phyloP scores from a whole-genome alignment of 2,888 invertebrate genomes.

The Cryptocheilus praepositus region DNA sequence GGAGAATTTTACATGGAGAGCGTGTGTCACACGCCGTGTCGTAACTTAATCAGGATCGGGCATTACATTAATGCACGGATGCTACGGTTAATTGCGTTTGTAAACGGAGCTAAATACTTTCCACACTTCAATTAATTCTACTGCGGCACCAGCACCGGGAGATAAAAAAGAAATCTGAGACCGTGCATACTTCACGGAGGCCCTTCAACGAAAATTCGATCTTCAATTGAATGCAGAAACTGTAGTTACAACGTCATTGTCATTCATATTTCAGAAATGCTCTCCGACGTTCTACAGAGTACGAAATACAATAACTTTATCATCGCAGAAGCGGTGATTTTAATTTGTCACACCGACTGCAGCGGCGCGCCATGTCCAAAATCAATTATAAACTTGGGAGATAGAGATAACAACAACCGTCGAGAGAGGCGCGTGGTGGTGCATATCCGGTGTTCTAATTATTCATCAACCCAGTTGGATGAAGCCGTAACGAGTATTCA shows the following conservation, averaged over 20 bases:
- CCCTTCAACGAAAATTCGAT: neutral
- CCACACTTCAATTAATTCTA: no score
- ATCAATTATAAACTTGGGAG: constrained; percentile 59
- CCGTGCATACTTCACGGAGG: constrained; percentile 28
- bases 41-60: no score
- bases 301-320: constrained; percentile 49
- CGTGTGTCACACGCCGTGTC: no score
- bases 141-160: neutral
- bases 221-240: neutral
- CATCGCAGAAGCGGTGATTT: constrained; percentile 54
- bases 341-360: constrained; percentile 53
- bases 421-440: constrained; percentile 12
- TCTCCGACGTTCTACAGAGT: constrained; percentile 19
- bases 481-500: constrained; percentile 35
- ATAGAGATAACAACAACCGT: constrained; percentile 47
- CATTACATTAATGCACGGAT: no score
- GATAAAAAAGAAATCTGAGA: constrained; percentile 8
- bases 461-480: constrained; percentile 44
- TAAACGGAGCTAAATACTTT: no score
- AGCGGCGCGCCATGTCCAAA: constrained; percentile 45
- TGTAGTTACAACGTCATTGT: constrained; percentile 13
- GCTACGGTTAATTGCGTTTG: no score
- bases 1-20: no score
- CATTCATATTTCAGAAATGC: constrained; percentile 17
- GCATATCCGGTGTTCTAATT: constrained; percentile 41